A percentile compares a stretch with the other conserved stretches of the same genome.
These are phyloP conservation scores for Acanthosepion esculentum DNA, from an alignment of 2,888 invertebrate species.

Conservation along the genomic window DNA sequence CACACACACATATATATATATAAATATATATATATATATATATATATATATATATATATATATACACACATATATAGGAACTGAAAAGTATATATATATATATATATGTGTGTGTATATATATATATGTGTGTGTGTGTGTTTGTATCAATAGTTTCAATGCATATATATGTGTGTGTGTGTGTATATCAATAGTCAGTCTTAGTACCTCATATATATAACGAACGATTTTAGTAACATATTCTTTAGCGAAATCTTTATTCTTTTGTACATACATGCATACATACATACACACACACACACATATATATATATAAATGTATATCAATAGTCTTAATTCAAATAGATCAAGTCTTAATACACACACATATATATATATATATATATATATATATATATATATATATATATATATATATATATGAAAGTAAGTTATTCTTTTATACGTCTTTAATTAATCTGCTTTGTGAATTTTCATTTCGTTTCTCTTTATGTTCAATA, in stretches of 20 bases:
- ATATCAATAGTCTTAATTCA: too few species aligned
- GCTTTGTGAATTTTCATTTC: too few species aligned
- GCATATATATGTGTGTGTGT: background rate
- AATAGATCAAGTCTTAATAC: too few species aligned
- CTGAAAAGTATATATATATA: background rate
- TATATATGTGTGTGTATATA: background rate
- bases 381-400: background rate
- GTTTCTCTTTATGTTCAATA: too few species aligned
- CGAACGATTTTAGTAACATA: too few species aligned
- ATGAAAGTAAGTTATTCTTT: background rate
- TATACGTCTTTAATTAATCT: too few species aligned
- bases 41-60: conserved; percentile 20
- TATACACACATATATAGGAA: too few species aligned
- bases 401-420: background rate
- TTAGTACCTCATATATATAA: background rate
- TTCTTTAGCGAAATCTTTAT: too few species aligned
- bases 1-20: background rate
- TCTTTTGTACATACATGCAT: too few species aligned
- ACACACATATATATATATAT: background rate
- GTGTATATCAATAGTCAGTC: background rate
- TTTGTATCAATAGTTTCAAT: background rate
- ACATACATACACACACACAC: background rate
- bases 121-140: background rate
- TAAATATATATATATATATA: background rate
- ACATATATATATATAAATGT: background rate